These are phyloP conservation scores for Stegana nigrithorax DNA, from an alignment of 2,888 invertebrate species.

Conservation along the genomic window DNA sequence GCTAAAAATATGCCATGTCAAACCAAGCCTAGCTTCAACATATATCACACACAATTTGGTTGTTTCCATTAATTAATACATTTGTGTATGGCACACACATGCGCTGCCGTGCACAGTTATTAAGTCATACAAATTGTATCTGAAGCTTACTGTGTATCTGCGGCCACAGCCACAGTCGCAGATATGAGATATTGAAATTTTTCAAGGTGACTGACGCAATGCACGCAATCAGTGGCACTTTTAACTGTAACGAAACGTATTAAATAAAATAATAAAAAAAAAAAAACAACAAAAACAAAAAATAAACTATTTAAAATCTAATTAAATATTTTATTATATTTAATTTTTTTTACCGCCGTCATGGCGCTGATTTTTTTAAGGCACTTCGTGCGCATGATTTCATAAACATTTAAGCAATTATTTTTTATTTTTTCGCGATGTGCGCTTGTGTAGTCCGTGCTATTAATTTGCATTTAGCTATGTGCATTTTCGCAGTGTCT, in stretches of 20 bases:
- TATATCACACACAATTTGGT: too few relatives aligned
- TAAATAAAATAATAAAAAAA: neutral
- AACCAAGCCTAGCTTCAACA: too few relatives aligned
- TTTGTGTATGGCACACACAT: too few relatives aligned
- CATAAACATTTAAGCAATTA: conserved; percentile 1
- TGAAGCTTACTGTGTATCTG: too few relatives aligned
- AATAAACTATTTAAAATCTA: too few relatives aligned
- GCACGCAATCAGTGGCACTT: neutral
- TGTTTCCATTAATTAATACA: conserved; percentile 12
- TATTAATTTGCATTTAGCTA: neutral
- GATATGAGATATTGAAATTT: neutral
- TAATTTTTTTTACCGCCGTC: conserved; percentile 1
- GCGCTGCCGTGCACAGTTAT: neutral
- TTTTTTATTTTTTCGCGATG: neutral
- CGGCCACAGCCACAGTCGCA: too few relatives aligned
- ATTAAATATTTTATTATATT: too few relatives aligned
- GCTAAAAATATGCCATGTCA: too few relatives aligned
- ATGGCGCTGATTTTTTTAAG: neutral
- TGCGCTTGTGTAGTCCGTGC: neutral
- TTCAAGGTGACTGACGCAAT: conserved; percentile 17
- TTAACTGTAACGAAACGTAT: neutral
- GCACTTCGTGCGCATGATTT: conserved; percentile 4
- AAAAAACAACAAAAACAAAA: neutral
- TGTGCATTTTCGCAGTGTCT: neutral
- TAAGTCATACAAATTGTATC: neutral